These are phyloP conservation scores for Phycodurus eques DNA, from an alignment of 2,113 vertebrate genomes.

Conservation along the genomic window DNA sequence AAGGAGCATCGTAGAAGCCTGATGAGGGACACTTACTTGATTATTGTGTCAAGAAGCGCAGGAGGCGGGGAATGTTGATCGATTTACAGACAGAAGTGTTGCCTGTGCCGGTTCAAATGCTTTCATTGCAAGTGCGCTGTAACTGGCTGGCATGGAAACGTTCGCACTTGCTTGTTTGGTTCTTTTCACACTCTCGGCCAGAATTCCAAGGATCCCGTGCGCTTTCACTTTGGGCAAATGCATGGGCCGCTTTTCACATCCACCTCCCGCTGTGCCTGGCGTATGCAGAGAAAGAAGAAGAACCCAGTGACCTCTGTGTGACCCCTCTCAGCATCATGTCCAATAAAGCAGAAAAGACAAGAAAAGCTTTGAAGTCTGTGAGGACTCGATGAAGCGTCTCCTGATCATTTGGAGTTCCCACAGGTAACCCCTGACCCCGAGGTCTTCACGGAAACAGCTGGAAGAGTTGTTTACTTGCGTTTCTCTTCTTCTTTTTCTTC, in stretches of 20 bases:
- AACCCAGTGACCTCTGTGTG: slow-evolving; percentile 10
- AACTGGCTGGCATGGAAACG: too few species aligned
- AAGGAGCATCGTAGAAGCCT: too few species aligned
- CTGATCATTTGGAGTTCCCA: slow-evolving; percentile 34
- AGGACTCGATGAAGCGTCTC: slow-evolving; percentile 12
- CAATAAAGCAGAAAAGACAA: slow-evolving; percentile 24
- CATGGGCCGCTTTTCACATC: slow-evolving; percentile 4
- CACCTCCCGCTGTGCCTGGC: neutral
- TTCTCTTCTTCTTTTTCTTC: slow-evolving; percentile 1
- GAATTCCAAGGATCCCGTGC: neutral
- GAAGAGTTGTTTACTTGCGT: slow-evolving; percentile 23
- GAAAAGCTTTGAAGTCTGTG: slow-evolving; percentile 38
- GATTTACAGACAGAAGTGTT: too few species aligned
- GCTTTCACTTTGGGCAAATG: neutral
- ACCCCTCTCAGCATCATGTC: slow-evolving; percentile 26
- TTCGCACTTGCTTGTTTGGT: neutral
- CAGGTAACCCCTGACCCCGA: slow-evolving; percentile 11
- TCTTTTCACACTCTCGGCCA: neutral
- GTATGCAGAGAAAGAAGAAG: neutral
- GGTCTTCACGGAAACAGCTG: slow-evolving; percentile 50
- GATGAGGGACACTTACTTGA: too few species aligned
- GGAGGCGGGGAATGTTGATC: too few species aligned
- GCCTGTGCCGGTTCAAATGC: too few species aligned
- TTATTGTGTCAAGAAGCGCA: too few species aligned
- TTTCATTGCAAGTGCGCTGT: too few species aligned